These are phyloP conservation scores for Arctia plantaginis DNA, from an alignment of 2,888 invertebrate genomes.

Conservation along the genomic window DNA sequence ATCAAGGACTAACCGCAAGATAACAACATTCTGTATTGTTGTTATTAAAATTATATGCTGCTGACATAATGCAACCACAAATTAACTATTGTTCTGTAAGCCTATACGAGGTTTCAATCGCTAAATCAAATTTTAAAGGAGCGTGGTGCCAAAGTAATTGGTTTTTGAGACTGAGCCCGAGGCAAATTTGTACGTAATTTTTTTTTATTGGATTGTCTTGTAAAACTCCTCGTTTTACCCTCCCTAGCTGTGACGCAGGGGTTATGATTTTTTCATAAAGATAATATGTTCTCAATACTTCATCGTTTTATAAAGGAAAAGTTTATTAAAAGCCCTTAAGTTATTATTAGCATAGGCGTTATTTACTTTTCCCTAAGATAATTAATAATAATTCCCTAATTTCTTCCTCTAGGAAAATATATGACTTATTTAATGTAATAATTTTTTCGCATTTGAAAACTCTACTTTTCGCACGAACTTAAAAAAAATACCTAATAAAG, in stretches of 20 bases:
- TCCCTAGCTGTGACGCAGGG: not conserved
- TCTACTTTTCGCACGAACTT: not conserved
- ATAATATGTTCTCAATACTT: not conserved
- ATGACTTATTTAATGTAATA: too few species aligned
- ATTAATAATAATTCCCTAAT: too few species aligned
- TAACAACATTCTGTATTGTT: slow-evolving; percentile 2
- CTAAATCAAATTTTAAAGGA: not conserved
- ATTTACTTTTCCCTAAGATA: not conserved
- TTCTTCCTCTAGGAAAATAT: not conserved
- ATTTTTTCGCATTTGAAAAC: not conserved
- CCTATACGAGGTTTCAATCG: not conserved
- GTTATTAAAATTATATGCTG: not conserved
- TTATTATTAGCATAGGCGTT: not conserved
- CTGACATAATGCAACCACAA: not conserved
- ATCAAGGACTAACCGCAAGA: slow-evolving; percentile 7
- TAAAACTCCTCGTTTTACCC: not conserved
- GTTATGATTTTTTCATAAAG: not conserved
- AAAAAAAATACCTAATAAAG: not conserved
- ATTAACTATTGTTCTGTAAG: not conserved
- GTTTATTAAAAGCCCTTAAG: not conserved
- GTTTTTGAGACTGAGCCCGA: not conserved
- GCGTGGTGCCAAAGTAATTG: not conserved
- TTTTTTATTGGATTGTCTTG: not conserved
- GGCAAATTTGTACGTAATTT: not conserved
- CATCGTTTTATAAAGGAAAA: not conserved